These are phyloP conservation scores for Alexandromys oeconomus DNA, from an alignment of 2,797 vertebrate genomes.

Conservation along the genomic window DNA sequence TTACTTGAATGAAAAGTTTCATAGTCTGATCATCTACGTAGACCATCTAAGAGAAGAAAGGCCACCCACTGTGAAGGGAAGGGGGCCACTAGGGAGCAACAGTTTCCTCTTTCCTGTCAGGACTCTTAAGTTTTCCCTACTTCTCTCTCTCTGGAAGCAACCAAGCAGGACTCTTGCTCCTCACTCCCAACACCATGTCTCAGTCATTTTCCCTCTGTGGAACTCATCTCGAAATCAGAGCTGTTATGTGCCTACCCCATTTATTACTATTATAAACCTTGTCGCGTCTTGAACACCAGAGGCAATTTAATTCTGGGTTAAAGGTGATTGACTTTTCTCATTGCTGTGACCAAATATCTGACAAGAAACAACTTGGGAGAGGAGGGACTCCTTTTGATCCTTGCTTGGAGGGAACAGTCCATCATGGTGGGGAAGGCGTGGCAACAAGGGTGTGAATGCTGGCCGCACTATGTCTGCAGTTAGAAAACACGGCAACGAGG, in stretches of 20 bases:
- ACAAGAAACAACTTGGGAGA: not conserved
- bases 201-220: not conserved
- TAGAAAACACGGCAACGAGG: not conserved
- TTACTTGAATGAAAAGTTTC: not conserved
- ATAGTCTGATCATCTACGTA: not conserved
- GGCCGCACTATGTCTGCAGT: not conserved
- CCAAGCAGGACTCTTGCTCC: not conserved
- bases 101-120: not conserved
- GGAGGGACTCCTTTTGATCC: not conserved
- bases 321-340: not conserved
- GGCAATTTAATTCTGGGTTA: conserved; percentile 5
- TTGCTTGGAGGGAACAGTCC: not conserved
- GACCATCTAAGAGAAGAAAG: conserved; percentile 11
- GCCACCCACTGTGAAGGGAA: not conserved
- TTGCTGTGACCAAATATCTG: not conserved
- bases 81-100: not conserved
- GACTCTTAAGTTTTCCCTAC: not conserved
- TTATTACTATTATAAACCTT: not conserved
- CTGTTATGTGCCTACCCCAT: not conserved
- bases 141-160: not conserved
- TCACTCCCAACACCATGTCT: not conserved
- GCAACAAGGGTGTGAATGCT: too few relatives aligned
- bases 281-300: not conserved
- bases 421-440: not conserved
- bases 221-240: not conserved